Conservation (phyloP, 2,888 invertebrate species). For the Saturnia japonica region DNA sequence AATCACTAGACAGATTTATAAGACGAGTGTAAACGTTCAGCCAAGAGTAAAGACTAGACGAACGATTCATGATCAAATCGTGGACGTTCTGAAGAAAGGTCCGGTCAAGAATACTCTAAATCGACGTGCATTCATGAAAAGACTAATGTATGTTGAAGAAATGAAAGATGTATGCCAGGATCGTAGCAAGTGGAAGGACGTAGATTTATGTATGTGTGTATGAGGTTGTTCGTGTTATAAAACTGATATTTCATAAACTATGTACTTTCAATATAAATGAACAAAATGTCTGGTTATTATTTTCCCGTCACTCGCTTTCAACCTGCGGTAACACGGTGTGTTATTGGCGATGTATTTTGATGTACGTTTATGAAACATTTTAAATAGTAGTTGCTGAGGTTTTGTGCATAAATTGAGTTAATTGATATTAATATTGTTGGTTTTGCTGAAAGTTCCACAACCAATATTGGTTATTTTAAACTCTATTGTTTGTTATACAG, state of each 20-base stretch:
- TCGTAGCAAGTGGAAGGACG: no score
- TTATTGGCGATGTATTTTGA: neutral
- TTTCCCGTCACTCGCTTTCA: neutral
- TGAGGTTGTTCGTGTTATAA: neutral
- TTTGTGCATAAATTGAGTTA: neutral
- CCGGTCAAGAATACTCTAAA: no score
- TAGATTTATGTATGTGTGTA: no score
- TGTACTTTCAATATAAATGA: neutral
- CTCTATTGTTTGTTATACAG: neutral
- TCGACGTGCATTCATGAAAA: no score
- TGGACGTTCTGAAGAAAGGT: no score
- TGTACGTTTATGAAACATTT: neutral
- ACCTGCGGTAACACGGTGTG: neutral
- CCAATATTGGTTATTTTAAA: neutral
- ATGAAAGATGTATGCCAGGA: no score
- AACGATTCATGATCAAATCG: no score
- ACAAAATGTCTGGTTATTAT: neutral
- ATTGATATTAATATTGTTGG: constrained; percentile 1
- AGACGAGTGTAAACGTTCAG: no score
- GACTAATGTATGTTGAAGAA: no score
- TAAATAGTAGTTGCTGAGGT: neutral
- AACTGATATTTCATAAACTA: neutral
- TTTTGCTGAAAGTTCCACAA: neutral
- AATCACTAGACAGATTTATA: no score
- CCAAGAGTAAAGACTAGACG: no score